A percentile compares a stretch with the other conserved stretches of the same genome.
Evolutionary conservation across 2,888 invertebrate genomes (phyloP).

Genomic region (Lydus trimaculatus): DNA sequence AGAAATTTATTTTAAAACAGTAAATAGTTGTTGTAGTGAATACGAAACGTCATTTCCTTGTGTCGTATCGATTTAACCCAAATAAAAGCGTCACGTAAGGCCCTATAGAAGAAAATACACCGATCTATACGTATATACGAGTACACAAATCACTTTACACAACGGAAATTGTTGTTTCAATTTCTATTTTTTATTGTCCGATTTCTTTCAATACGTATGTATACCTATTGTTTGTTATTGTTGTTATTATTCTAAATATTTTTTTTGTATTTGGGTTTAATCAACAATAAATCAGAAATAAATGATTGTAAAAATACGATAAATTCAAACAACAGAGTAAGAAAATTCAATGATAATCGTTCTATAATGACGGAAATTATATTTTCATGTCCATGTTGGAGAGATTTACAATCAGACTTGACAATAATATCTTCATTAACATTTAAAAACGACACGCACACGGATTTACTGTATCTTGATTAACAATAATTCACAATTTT

Average conservation of each 20-base stretch:
- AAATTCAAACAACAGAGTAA: background rate
- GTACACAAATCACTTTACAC: background rate
- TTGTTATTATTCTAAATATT: background rate
- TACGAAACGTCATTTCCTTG: background rate
- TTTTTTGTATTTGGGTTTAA: background rate
- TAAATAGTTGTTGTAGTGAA: slow-evolving; percentile 3
- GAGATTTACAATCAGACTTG: background rate
- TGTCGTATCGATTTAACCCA: background rate
- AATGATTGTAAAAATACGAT: background rate
- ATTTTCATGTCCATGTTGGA: background rate
- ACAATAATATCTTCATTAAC: slow-evolving; percentile 3
- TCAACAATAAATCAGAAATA: background rate
- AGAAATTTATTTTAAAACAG: background rate
- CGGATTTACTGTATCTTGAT: background rate
- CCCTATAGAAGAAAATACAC: background rate
- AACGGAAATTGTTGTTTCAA: slow-evolving; percentile 3
- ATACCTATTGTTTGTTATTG: background rate
- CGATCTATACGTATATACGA: background rate
- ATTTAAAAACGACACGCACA: background rate
- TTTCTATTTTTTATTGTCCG: background rate
- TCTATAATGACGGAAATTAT: background rate
- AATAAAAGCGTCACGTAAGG: slow-evolving; percentile 6
- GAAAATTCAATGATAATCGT: background rate
- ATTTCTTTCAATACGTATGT: background rate
- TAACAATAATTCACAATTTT: background rate